Conservation (phyloP, 2,888 invertebrate species). For the Tenthredo scrophulariae region DNA sequence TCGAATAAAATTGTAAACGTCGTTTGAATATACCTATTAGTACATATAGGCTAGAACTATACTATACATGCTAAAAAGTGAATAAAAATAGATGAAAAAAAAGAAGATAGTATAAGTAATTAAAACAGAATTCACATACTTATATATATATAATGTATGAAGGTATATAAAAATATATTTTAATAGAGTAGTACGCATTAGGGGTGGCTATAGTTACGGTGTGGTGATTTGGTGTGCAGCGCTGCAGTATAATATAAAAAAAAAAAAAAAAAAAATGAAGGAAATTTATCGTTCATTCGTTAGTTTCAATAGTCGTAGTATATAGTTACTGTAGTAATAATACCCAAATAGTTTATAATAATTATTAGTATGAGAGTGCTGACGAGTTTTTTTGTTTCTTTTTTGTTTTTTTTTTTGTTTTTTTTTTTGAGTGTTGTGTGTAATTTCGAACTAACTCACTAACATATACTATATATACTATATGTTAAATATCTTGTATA, state of each 20-base stretch:
- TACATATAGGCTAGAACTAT: slow-evolving; percentile 1
- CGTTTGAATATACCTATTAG: slow-evolving; percentile 46
- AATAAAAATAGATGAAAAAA: neutral
- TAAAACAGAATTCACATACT: slow-evolving; percentile 57
- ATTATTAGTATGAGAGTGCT: slow-evolving; percentile 8
- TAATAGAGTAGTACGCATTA: neutral
- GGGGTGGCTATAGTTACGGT: slow-evolving; percentile 40
- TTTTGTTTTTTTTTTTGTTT: neutral
- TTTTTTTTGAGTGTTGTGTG: slow-evolving; percentile 64
- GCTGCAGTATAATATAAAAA: slow-evolving; percentile 54
- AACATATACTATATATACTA: neutral
- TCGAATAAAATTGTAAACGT: slow-evolving; percentile 52
- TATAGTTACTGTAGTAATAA: slow-evolving; percentile 27
- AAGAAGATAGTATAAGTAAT: slow-evolving; percentile 5
- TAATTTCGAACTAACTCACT: slow-evolving; percentile 54
- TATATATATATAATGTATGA: slow-evolving; percentile 35
- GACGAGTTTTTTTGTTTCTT: neutral
- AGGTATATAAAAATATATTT: slow-evolving; percentile 48
- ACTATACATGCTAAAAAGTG: neutral
- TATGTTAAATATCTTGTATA: neutral
- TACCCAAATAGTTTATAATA: slow-evolving; percentile 17
- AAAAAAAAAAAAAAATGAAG: neutral
- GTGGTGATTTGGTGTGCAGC: slow-evolving; percentile 59
- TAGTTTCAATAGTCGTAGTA: slow-evolving; percentile 22
- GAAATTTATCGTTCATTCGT: slow-evolving; percentile 19